Conservation (phyloP, 2,113 vertebrate genomes). For the Gavialis gangeticus region DNA sequence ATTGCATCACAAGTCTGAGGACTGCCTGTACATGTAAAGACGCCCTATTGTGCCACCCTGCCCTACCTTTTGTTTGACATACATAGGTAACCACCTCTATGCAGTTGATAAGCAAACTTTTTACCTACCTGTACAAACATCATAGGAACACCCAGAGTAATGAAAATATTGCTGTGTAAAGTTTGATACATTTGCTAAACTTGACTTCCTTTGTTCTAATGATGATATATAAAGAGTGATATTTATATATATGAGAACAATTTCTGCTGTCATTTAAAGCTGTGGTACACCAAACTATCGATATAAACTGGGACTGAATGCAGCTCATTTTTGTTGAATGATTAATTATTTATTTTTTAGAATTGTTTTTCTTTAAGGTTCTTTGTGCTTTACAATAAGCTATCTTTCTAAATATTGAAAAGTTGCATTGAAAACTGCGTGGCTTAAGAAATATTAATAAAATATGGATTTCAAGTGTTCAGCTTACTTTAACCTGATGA, state of each 20-base stretch:
- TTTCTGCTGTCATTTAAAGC: not conserved
- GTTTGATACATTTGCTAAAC: not conserved
- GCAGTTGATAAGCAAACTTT: no score
- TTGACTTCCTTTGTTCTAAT: not conserved
- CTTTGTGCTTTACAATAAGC: not conserved
- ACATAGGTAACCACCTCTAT: no score
- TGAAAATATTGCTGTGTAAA: not conserved
- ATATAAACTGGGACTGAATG: not conserved
- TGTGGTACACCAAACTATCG: not conserved
- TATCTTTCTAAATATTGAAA: not conserved
- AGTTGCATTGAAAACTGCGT: fast-evolving
- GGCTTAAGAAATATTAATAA: not conserved
- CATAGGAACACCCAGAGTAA: no score
- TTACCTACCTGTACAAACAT: no score
- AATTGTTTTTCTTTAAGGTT: not conserved
- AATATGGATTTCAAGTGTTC: not conserved
- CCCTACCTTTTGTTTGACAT: no score
- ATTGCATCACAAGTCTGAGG: no score
- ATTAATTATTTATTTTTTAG: not conserved
- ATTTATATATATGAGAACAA: not conserved
- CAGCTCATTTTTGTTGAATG: not conserved
- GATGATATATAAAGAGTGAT: not conserved
- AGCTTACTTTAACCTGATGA: not conserved
- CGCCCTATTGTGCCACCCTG: no score
- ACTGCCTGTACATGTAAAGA: no score